Evolutionary conservation across 2,113 vertebrate species (phyloP).

Genomic region (Pedionomus torquatus): DNA sequence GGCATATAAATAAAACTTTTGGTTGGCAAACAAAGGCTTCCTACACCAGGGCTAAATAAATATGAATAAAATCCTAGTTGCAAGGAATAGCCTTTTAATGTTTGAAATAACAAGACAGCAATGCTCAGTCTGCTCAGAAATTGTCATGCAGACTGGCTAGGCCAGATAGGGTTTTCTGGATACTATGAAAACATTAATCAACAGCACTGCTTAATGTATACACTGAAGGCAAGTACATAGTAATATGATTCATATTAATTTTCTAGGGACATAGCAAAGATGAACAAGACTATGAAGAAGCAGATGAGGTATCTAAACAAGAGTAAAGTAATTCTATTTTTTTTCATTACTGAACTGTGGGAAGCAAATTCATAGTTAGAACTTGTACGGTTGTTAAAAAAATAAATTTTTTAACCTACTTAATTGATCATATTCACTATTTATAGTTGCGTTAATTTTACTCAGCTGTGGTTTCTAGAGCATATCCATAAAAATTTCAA

Average conservation of each 20-base stretch:
- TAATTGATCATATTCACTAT: neutral
- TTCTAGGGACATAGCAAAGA: neutral
- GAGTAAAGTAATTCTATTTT: fast-evolving
- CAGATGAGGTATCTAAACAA: neutral
- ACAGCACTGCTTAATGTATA: neutral
- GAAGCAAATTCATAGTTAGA: neutral
- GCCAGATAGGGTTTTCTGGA: neutral
- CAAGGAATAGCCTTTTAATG: neutral
- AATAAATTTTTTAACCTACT: neutral
- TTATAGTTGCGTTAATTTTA: neutral
- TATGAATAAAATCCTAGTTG: neutral
- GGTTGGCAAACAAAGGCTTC: neutral
- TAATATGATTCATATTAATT: neutral
- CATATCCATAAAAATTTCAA: neutral
- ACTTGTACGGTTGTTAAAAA: neutral
- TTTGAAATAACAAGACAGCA: neutral
- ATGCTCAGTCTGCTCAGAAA: neutral
- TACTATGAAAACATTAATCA: neutral
- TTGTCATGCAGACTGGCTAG: neutral
- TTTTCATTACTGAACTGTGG: neutral
- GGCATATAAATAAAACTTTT: neutral
- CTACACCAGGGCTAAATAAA: neutral
- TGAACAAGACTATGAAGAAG: neutral
- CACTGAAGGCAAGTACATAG: neutral
- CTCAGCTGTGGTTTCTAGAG: neutral